A percentile compares a stretch with the other conserved stretches of the same genome.
Evolutionary conservation across 2,113 vertebrate species (phyloP).

Genomic region (human (Homo sapiens)): DNA sequence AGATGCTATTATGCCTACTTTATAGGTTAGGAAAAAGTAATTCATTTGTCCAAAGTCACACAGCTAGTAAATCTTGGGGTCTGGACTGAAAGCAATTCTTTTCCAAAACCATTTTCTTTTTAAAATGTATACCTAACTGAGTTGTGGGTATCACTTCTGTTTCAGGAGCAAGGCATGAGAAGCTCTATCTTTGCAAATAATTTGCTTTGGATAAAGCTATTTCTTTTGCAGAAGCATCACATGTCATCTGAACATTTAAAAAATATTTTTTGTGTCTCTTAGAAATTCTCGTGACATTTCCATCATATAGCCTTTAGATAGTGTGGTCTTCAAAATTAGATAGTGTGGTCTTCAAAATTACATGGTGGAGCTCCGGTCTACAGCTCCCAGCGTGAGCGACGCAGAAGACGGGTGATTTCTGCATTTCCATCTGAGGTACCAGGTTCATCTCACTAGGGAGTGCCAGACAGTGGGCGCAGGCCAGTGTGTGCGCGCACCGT

Average conservation of each 20-base stretch:
- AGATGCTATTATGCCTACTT: not conserved
- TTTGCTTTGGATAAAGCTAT: not conserved
- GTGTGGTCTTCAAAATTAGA: not conserved
- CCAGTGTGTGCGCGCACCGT: no score
- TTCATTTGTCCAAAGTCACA: not conserved
- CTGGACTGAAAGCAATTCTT: not conserved
- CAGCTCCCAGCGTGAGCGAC: no score
- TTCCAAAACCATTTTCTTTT: constrained; percentile 6
- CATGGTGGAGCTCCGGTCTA: no score
- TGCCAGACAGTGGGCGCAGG: no score
- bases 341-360: no score
- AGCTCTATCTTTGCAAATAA: not conserved
- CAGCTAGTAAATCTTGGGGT: not conserved
- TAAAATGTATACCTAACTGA: not conserved
- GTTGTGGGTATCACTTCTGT: not conserved
- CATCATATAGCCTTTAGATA: not conserved
- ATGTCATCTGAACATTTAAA: not conserved
- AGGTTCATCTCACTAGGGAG: no score
- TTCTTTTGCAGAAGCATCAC: not conserved
- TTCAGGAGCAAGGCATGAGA: not conserved
- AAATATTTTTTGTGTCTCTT: not conserved
- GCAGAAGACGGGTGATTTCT: no score
- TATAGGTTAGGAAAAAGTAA: not conserved
- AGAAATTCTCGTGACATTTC: not conserved
- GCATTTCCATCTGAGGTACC: no score